A percentile compares a stretch with the other conserved stretches of the same genome.
These are phyloP conservation scores for Thalassophryne amazonica DNA, from an alignment of 2,797 vertebrate genomes.

Conservation along the genomic window DNA sequence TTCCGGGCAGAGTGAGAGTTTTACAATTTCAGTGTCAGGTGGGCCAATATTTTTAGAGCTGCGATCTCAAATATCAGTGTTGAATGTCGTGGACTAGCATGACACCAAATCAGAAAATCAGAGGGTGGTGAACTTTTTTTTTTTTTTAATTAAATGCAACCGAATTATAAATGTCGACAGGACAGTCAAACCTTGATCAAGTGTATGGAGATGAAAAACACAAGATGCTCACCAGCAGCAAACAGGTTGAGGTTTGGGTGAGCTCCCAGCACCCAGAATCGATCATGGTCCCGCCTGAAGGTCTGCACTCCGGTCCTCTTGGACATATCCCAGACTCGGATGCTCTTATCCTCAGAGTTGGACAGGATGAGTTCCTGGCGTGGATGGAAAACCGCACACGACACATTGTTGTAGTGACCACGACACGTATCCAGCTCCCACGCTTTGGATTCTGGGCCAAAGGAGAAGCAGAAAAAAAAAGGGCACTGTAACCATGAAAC, in stretches of 20 bases:
- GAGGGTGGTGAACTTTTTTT: too few species aligned
- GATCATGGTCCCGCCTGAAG: slow-evolving; percentile 94
- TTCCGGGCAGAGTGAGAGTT: too few species aligned
- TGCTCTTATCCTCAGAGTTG: slow-evolving; percentile 98
- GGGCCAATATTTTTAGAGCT: too few species aligned
- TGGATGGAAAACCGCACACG: slow-evolving; percentile 94
- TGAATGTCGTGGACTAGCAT: too few species aligned
- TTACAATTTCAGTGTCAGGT: too few species aligned
- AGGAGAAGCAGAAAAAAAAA: not conserved
- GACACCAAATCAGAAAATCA: too few species aligned
- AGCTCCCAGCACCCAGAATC: slow-evolving; percentile 96
- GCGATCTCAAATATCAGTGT: too few species aligned
- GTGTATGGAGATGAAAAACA: not conserved
- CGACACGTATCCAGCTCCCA: slow-evolving; percentile 98
- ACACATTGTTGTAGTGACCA: slow-evolving; percentile 98
- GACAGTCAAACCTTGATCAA: too few species aligned
- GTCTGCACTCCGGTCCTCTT: slow-evolving; percentile 97
- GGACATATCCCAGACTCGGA: slow-evolving; percentile 98
- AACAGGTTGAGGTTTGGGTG: slow-evolving; percentile 98
- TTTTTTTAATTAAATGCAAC: too few species aligned
- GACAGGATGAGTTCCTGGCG: slow-evolving; percentile 97
- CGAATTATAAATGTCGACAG: too few species aligned
- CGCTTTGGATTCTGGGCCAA: slow-evolving; percentile 86
- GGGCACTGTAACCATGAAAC: not conserved
- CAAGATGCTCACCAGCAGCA: slow-evolving; percentile 91